A percentile compares a stretch with the other conserved stretches of the same genome.
Conservation (phyloP, 2,797 vertebrate genomes). For the Takifugu ocellatus region DNA sequence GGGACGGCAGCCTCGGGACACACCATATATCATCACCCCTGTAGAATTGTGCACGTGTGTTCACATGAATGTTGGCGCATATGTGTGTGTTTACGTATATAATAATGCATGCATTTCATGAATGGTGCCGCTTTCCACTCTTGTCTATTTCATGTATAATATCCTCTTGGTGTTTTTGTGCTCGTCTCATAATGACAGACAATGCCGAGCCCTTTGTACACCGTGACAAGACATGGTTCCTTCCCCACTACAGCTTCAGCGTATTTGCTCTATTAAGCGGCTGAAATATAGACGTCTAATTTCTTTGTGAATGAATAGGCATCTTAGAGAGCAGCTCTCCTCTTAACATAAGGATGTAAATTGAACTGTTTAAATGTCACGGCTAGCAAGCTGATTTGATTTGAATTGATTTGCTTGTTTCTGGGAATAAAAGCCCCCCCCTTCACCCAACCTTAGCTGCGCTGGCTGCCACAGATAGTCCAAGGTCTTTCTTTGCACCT, state of each 20-base stretch:
- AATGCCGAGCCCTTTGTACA: constrained; percentile 61
- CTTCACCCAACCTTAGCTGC: constrained; percentile 62
- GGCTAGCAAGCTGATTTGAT: constrained; percentile 73
- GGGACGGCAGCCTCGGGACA: constrained; percentile 68
- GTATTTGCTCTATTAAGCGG: constrained; percentile 70
- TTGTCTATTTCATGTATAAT: constrained; percentile 64
- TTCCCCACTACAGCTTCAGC: constrained; percentile 50
- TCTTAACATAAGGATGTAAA: constrained; percentile 76
- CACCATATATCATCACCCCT: constrained; percentile 46
- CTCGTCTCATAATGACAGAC: constrained; percentile 60
- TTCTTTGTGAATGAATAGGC: constrained; percentile 72
- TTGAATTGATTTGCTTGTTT: constrained; percentile 80
- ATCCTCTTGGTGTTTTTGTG: constrained; percentile 62
- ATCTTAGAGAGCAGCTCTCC: constrained; percentile 63
- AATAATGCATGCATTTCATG: constrained; percentile 55
- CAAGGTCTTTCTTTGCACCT: constrained; percentile 77
- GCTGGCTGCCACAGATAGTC: constrained; percentile 72
- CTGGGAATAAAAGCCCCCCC: constrained; percentile 49
- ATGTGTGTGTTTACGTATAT: constrained; percentile 18
- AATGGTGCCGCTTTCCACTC: constrained; percentile 41
- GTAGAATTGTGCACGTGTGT: constrained; percentile 33
- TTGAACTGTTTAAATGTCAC: constrained; percentile 75
- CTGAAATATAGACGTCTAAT: constrained; percentile 74
- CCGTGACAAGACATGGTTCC: constrained; percentile 59
- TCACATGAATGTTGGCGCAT: constrained; percentile 20